These are phyloP conservation scores for Calonectris borealis DNA, from an alignment of 2,113 vertebrate genomes.

Conservation along the genomic window DNA sequence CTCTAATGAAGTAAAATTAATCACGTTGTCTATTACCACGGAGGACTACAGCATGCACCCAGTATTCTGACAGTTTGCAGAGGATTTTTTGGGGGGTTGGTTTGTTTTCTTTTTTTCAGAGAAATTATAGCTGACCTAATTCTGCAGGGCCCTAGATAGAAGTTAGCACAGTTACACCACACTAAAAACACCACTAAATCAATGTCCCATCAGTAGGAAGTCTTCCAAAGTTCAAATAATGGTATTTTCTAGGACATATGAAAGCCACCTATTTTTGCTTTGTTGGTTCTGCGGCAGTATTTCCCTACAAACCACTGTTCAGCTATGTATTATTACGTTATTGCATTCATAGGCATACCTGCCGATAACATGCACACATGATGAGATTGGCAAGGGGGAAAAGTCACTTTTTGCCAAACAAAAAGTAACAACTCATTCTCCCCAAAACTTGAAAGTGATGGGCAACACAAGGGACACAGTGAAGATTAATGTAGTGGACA, in stretches of 20 bases:
- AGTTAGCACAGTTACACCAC: background rate
- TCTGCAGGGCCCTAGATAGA: background rate
- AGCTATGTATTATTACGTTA: background rate
- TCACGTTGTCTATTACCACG: fast-evolving
- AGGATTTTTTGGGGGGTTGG: background rate
- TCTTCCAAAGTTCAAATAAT: background rate
- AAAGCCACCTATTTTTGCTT: background rate
- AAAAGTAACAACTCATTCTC: background rate
- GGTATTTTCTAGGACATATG: background rate
- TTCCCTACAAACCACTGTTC: background rate
- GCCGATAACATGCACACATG: fast-evolving
- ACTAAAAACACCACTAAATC: background rate
- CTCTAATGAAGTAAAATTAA: background rate
- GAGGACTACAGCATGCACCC: background rate
- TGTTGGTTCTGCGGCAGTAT: background rate
- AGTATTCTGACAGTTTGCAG: background rate
- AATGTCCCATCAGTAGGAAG: background rate
- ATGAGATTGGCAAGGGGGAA: background rate
- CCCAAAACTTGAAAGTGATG: background rate
- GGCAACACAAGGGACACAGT: fast-evolving
- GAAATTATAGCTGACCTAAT: background rate
- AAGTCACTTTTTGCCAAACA: background rate
- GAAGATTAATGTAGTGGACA: background rate
- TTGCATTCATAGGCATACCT: background rate
- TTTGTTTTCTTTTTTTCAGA: background rate